phyloP scores from a whole-genome alignment of 2,797 vertebrate species.

The Alectoris magna region DNA sequence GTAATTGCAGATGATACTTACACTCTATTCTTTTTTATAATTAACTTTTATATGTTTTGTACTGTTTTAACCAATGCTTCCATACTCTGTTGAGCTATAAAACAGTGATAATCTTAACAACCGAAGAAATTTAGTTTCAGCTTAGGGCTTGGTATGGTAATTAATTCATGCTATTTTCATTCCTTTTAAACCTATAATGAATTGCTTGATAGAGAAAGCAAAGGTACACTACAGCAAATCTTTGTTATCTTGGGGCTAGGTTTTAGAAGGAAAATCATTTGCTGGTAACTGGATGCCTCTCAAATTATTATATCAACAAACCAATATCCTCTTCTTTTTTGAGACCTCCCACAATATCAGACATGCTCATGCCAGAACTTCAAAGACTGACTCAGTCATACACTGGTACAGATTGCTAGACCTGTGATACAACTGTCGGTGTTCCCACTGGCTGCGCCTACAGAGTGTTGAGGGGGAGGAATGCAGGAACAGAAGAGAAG shows the following conservation, averaged over 20 bases:
- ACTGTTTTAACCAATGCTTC: conserved; percentile 58
- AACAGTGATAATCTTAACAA: conserved; percentile 36
- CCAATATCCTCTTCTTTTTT: background rate
- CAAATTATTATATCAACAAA: background rate
- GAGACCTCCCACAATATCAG: background rate
- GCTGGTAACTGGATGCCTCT: background rate
- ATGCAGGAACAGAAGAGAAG: background rate
- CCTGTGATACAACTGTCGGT: background rate
- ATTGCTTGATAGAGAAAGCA: background rate
- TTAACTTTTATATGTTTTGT: conserved; percentile 47
- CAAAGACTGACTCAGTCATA: background rate
- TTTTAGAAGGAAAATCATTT: background rate
- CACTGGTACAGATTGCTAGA: background rate
- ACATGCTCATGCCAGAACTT: background rate
- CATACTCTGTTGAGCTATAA: conserved; percentile 41
- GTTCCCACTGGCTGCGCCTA: fast-evolving
- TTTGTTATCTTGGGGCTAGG: background rate
- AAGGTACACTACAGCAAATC: background rate
- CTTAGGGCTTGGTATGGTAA: conserved; percentile 28
- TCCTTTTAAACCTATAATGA: conserved; percentile 24
- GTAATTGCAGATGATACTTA: conserved; percentile 57
- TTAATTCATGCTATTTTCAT: conserved; percentile 13
- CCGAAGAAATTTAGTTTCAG: conserved; percentile 45
- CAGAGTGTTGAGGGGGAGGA: background rate
- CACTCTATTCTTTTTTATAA: conserved; percentile 55